Base-by-base conservation (phyloP, 2,113 vertebrate species). In the Hepsetus odoe region DNA sequence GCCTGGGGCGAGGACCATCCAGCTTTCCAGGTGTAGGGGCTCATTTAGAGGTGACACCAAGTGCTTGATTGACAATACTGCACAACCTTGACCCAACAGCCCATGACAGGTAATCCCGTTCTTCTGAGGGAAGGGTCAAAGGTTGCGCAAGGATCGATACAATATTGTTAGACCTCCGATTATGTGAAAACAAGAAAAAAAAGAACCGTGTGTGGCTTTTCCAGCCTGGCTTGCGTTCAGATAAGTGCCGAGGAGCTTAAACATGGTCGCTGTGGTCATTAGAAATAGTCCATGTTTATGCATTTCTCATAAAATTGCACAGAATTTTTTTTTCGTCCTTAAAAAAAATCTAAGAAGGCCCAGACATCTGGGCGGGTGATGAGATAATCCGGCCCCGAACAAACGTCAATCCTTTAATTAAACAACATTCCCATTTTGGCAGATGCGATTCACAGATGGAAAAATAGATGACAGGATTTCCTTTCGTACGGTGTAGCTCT, bases 341-440 rank as follows among this genome's bases (percentile, higher is more conserved):
- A 77, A 77, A 77, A 69, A n/a, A n/a, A n/a, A n/a, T n/a, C n/a
- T n/a, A n/a, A n/a, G n/a, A n/a, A n/a, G n/a, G n/a, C n/a, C n/a
- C 51, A 68, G 74, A 76, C 74, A 76, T 76, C 74, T 56, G 74
- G 49, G 49, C n/a, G n/a, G n/a, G n/a, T n/a, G n/a, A n/a, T n/a
- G n/a, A n/a, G n/a, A n/a, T n/a, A n/a, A n/a, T n/a, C n/a, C n/a
- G n/a, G n/a, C n/a, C n/a, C n/a, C n/a, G n/a, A n/a, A n/a, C n/a
- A n/a, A n/a, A n/a, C n/a, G 35, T 64, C 53, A 49, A 56, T 68
- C 22, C 64, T 44, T 76, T 76, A 67, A 76, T 68, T 30, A 56
- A 76, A 53, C 38, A 76, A 26, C 5, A 8, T 9, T 38, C n/a
- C n/a, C 44, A 24, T 35, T 61, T 56, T 33, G 32, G 26, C 61